Conservation (phyloP, 2,797 vertebrate species). For the Cyclura pinguis region DNA sequence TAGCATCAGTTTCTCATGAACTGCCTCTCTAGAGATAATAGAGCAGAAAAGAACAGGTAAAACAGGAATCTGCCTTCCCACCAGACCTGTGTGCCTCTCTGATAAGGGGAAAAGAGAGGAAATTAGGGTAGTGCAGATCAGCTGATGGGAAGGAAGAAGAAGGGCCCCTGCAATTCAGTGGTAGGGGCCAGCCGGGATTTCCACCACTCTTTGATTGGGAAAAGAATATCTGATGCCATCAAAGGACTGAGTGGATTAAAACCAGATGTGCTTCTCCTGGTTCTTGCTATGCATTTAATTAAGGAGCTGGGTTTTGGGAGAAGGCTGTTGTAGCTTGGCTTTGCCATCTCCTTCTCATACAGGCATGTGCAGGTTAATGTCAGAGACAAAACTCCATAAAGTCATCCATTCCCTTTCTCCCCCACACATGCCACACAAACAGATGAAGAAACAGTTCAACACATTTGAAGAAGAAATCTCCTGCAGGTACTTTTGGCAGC, state of each 20-base stretch:
- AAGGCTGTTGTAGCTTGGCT: conserved; percentile 84
- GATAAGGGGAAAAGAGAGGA: conserved; percentile 3
- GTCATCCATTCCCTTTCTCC: not conserved
- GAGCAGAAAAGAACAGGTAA: conserved; percentile 60
- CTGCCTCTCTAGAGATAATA: conserved; percentile 61
- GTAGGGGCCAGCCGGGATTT: conserved; percentile 86
- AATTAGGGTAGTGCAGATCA: not conserved
- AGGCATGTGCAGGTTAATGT: not conserved
- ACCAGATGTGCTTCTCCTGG: conserved; percentile 93
- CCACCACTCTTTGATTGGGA: conserved; percentile 88
- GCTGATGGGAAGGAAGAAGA: conserved; percentile 23
- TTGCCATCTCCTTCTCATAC: conserved; percentile 68
- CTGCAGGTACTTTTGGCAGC: too few relatives aligned
- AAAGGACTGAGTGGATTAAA: conserved; percentile 94
- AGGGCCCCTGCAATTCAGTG: conserved; percentile 77
- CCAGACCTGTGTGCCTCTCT: conserved; percentile 38
- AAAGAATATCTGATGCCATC: conserved; percentile 99
- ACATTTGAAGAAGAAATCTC: conserved; percentile 77
- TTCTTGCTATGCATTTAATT: conserved; percentile 99
- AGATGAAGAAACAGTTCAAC: not conserved
- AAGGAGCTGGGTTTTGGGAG: conserved; percentile 88
- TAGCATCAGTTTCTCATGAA: not conserved
- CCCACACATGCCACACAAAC: not conserved
- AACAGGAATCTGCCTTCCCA: conserved; percentile 53
- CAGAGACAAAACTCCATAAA: conserved; percentile 5